Evolutionary conservation across 2,888 invertebrate genomes (phyloP), one percentile per base, ranked within the genome.

Genomic region (Zygogramma bicolorata): DNA sequence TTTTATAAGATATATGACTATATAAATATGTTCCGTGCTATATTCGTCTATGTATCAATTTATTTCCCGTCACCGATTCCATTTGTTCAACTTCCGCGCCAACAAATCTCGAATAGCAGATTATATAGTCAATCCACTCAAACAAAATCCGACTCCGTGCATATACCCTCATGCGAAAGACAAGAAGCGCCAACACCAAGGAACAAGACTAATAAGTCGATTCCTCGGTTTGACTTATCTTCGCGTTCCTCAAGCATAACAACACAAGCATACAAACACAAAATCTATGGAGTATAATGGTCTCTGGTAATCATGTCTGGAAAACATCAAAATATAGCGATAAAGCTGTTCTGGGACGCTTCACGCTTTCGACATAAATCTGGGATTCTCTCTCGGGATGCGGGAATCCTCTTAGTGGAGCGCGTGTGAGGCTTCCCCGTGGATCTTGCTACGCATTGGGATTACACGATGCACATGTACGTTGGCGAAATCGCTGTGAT

Each of bases 311-410:
- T 80, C 80, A 81, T 81, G 83, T 83, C 79, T 80, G 77, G 78
- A 77, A 81, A 82, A 80, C 84, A 84, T 84, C 84, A 84, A 84
- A 85, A 85, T 84, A 82, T 83, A 82, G 83, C 84, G 83, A 84
- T 85, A 85, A 85, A 85, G 84, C 84, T 83, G 79, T 78, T 79
- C 70, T 77, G 81, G 82, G 83, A 84, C 83, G 82, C 81, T 84
- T 84, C 84, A 85, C 84, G 84, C 83, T 80, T 81, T 80, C 82
- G 85, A 85, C 85, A 86, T 86, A 86, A 86, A 86, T 86, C 86
- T 85, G 81, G 82, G 81, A 80, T 81, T 78, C 79, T 82, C 84
- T 77, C 83, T 70, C 70, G 84, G 83, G 83, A 83, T 81, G 80
- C 76, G 77, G 75, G 83, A 85, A 85, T 85, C 85, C 85, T 85